phyloP scores from a whole-genome alignment of 2,113 vertebrate species.

The Muntiacus muntjak region DNA sequence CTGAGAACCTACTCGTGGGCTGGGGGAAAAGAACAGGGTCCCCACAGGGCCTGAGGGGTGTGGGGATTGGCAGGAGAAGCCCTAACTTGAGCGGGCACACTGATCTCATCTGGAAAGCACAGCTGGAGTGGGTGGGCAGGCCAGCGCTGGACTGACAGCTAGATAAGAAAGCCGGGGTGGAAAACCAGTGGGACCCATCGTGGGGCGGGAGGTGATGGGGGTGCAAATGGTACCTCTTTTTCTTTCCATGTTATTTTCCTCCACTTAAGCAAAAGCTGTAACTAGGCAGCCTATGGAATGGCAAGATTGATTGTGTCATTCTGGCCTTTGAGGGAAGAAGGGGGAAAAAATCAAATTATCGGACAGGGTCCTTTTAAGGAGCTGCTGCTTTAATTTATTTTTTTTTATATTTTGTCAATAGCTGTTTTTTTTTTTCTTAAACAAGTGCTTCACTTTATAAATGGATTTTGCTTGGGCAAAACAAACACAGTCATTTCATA shows the following conservation, averaged over 20 bases:
- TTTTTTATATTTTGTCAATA: conserved; percentile 81
- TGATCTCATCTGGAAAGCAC: not conserved
- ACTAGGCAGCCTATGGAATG: conserved; percentile 54
- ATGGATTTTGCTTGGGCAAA: conserved; percentile 74
- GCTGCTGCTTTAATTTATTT: conserved; percentile 77
- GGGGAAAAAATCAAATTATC: conserved; percentile 76
- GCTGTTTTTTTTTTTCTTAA: conserved; percentile 68
- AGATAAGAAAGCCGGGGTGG: not conserved
- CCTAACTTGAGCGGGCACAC: not conserved
- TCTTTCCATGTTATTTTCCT: not conserved
- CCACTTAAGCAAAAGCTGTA: conserved; percentile 69
- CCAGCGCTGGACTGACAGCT: no score
- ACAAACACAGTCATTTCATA: conserved; percentile 61
- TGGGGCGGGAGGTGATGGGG: not conserved
- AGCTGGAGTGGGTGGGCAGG: not conserved
- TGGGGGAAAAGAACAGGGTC: not conserved
- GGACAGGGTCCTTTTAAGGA: conserved; percentile 75
- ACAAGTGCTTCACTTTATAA: conserved; percentile 74
- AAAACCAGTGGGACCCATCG: not conserved
- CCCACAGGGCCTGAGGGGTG: not conserved
- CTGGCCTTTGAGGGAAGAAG: conserved; percentile 75
- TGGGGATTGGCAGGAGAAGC: not conserved
- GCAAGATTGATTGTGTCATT: conserved; percentile 75
- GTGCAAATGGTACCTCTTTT: not conserved
- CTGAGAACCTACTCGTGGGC: not conserved